phyloP scores from a whole-genome alignment of 2,113 vertebrate genomes.

The Onychostruthus taczanowskii region DNA sequence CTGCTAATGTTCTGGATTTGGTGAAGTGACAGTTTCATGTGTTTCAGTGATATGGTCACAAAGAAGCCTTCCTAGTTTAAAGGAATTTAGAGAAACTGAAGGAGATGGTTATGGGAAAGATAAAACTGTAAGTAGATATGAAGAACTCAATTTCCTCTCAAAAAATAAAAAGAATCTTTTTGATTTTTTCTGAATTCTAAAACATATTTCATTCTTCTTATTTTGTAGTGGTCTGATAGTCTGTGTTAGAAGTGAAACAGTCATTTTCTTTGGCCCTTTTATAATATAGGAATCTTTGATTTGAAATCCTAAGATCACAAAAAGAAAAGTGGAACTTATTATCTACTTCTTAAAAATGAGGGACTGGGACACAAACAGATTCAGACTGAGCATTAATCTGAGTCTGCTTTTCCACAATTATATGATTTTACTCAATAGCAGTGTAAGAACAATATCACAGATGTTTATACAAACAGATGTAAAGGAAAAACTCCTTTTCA shows the following conservation, averaged over 20 bases:
- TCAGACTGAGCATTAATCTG: neutral
- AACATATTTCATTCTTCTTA: neutral
- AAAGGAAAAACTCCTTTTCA: neutral
- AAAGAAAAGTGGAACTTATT: neutral
- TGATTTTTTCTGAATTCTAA: neutral
- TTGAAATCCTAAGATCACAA: neutral
- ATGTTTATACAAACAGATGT: neutral
- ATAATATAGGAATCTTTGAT: neutral
- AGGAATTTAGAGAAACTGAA: neutral
- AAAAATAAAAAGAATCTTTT: neutral
- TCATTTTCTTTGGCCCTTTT: neutral
- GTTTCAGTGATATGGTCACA: constrained; percentile 1
- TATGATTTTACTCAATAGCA: neutral
- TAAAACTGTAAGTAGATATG: neutral
- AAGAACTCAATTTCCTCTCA: neutral
- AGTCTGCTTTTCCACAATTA: neutral
- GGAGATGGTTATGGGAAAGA: neutral
- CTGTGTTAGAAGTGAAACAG: rapidly evolving
- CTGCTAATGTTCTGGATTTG: neutral
- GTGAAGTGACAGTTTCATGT: neutral
- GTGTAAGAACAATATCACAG: neutral
- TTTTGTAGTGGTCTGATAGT: neutral
- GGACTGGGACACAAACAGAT: neutral
- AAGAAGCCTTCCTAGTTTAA: neutral
- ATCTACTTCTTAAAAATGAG: neutral